Percentiles rank a stretch among this genome's conserved stretches.
These are phyloP conservation scores for Porites lutea DNA, from an alignment of 64 coral and sea anemone genomes.

Conservation along the genomic window DNA sequence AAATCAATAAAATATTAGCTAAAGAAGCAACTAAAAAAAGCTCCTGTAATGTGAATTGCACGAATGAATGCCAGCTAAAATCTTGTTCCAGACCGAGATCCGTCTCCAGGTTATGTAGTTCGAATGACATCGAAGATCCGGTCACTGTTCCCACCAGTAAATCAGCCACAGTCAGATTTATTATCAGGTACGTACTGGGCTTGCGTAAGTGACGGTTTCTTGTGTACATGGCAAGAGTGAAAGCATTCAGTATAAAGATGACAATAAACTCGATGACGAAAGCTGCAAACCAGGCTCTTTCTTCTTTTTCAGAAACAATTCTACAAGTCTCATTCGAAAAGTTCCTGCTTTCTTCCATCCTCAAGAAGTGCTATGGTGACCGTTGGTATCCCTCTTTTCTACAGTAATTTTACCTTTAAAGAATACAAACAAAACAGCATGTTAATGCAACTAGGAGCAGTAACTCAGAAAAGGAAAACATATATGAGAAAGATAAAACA, in stretches of 20 bases:
- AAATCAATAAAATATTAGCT: background rate
- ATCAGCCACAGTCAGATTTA: constrained; percentile 11
- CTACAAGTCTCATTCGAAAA: background rate
- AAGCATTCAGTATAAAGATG: background rate
- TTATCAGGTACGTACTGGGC: background rate
- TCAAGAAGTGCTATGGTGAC: no score
- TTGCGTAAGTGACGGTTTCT: background rate
- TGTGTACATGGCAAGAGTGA: background rate
- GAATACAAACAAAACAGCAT: no score
- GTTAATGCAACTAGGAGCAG: no score
- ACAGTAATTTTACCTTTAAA: no score
- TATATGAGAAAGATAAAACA: no score
- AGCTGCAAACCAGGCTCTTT: background rate
- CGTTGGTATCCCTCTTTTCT: no score
- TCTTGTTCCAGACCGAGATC: no score
- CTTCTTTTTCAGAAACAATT: background rate
- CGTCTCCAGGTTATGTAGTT: no score
- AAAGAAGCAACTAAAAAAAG: background rate
- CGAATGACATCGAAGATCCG: no score
- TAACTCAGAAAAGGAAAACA: no score
- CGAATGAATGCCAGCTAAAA: background rate
- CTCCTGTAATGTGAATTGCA: background rate
- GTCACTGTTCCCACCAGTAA: background rate
- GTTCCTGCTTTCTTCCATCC: no score
- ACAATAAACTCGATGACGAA: background rate